Percentiles rank a stretch among this genome's conserved stretches.
phyloP scores from a whole-genome alignment of 2,888 invertebrate species.

The Lymantria dispar region DNA sequence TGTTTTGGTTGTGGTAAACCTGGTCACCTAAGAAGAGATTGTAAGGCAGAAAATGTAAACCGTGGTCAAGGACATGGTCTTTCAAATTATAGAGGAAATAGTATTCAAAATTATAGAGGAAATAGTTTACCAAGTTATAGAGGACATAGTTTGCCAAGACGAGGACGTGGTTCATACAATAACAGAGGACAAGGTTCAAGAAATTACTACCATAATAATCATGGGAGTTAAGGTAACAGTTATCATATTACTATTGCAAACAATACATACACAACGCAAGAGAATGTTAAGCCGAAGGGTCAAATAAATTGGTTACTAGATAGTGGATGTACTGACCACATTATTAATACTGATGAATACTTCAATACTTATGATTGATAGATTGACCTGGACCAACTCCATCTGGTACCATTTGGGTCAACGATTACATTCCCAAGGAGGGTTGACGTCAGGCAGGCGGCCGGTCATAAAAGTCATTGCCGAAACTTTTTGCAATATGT shows the following conservation, averaged over 20 bases:
- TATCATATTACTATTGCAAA: background rate
- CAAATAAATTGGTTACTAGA: slow-evolving; percentile 1
- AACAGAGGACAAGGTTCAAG: background rate
- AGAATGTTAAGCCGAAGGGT: background rate
- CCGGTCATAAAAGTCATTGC: no score
- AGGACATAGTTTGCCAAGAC: background rate
- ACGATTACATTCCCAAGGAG: no score
- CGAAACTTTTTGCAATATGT: no score
- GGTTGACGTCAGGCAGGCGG: no score
- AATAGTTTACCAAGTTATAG: no score
- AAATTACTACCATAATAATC: background rate
- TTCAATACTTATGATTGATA: no score
- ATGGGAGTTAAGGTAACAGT: background rate
- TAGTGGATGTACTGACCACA: slow-evolving; percentile 1
- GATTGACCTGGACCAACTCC: no score
- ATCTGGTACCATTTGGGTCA: no score
- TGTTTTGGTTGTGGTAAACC: background rate
- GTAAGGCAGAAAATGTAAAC: background rate
- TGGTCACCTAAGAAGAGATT: background rate
- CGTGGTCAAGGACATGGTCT: background rate
- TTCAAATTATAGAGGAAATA: background rate
- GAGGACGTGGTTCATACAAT: no score
- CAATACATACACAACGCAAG: background rate
- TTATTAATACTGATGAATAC: background rate
- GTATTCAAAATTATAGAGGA: no score